A percentile compares a stretch with the other conserved stretches of the same genome.
Conservation (phyloP, 2,888 invertebrate species). For the Choristoneura rosaceana region DNA sequence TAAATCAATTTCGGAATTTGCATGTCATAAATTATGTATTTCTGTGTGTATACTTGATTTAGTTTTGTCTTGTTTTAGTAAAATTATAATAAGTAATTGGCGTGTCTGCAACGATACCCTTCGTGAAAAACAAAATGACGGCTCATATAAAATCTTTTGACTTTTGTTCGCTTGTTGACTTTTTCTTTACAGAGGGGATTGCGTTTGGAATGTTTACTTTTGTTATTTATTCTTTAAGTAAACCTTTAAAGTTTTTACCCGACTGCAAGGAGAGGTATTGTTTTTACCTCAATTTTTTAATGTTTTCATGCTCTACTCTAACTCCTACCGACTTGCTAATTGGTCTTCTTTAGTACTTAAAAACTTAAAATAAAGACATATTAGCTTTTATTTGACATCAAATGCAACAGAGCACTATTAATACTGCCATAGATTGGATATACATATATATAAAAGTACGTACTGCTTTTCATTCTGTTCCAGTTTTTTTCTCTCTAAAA, state of each 20-base stretch:
- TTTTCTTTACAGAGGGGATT: not conserved
- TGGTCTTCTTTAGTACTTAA: too few species aligned
- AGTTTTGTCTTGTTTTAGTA: slow-evolving; percentile 17
- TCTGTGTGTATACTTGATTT: slow-evolving; percentile 30
- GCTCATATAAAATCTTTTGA: not conserved
- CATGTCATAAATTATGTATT: slow-evolving; percentile 40
- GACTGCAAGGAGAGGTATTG: too few species aligned
- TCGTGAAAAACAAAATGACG: not conserved
- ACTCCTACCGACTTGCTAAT: too few species aligned
- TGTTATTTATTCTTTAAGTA: not conserved
- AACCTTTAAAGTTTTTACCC: too few species aligned
- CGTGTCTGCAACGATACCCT: not conserved
- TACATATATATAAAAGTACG: too few species aligned
- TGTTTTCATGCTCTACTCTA: too few species aligned
- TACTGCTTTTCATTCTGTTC: not conserved
- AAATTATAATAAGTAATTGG: slow-evolving; percentile 10
- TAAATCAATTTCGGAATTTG: slow-evolving; percentile 44
- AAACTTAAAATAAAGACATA: too few species aligned
- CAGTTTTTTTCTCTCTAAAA: slow-evolving; percentile 4
- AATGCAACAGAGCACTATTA: too few species aligned
- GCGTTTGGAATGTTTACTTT: not conserved
- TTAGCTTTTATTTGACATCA: too few species aligned
- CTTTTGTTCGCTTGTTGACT: not conserved
- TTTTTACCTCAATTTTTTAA: too few species aligned
- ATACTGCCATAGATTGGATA: too few species aligned